Evolutionary conservation across 2,888 invertebrate species (phyloP).

Genomic region (Xestobium rufovillosum): DNA sequence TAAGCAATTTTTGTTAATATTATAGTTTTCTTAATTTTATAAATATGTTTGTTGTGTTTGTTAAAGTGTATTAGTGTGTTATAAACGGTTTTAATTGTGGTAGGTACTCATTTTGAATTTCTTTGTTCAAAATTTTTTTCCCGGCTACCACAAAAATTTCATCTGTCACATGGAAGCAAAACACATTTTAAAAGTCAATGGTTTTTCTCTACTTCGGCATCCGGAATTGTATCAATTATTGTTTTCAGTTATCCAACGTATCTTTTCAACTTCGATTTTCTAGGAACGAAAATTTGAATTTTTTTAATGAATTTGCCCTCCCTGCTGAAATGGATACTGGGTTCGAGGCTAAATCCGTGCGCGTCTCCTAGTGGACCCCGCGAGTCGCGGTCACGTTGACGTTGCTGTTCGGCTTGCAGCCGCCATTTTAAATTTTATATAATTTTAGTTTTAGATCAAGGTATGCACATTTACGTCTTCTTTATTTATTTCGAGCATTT

Average conservation of each 20-base stretch:
- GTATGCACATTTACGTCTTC: conserved; percentile 16
- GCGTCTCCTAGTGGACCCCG: conserved; percentile 75
- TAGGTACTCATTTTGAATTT: conserved; percentile 28
- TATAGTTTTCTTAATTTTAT: not conserved
- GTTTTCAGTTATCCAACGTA: no score
- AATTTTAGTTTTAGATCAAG: conserved; percentile 27
- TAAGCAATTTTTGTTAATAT: not conserved
- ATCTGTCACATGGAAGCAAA: no score
- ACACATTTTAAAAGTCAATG: no score
- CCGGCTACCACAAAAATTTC: no score
- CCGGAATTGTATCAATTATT: no score
- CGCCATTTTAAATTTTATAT: conserved; percentile 40
- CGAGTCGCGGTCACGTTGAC: conserved; percentile 49
- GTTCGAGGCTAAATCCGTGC: conserved; percentile 50
- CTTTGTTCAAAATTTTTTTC: not conserved
- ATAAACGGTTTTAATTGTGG: conserved; percentile 38
- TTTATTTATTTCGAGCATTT: not conserved
- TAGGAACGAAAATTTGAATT: no score
- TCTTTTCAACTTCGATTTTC: no score
- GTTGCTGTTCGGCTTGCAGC: conserved; percentile 37
- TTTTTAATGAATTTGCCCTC: not conserved
- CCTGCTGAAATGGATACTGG: conserved; percentile 25
- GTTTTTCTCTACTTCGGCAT: no score
- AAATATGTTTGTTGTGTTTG: conserved; percentile 43
- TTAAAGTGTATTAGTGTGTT: conserved; percentile 41